A percentile compares a stretch with the other conserved stretches of the same genome.
Evolutionary conservation across 2,888 invertebrate species (phyloP).

Genomic region (Ochropleura leucogaster): DNA sequence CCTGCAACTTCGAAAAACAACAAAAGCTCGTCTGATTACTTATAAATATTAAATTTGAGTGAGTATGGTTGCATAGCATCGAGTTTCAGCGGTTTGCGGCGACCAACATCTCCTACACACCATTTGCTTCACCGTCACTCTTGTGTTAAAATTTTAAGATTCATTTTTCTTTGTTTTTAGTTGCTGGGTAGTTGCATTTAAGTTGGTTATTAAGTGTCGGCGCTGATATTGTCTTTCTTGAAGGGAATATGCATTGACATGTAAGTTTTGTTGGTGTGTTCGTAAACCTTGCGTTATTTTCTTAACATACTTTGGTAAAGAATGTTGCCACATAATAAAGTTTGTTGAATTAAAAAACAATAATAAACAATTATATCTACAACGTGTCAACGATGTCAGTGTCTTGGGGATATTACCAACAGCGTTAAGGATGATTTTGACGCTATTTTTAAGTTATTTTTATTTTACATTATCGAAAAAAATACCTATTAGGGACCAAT

Average conservation of each 20-base stretch:
- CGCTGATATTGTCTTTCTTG: conserved; percentile 75
- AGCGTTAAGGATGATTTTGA: too few species aligned
- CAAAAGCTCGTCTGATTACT: conserved; percentile 59
- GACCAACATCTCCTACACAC: conserved; percentile 44
- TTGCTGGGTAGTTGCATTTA: not conserved
- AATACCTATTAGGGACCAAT: too few species aligned
- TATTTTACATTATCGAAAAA: too few species aligned
- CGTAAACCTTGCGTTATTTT: conserved; percentile 58
- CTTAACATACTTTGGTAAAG: conserved; percentile 26
- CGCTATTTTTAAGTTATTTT: too few species aligned
- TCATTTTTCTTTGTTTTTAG: conserved; percentile 21
- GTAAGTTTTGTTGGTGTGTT: conserved; percentile 62
- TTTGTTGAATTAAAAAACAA: not conserved
- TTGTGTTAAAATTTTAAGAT: not conserved
- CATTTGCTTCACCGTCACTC: not conserved
- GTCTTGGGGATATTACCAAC: too few species aligned
- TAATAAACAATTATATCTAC: too few species aligned
- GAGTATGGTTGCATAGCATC: conserved; percentile 67
- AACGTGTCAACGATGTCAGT: too few species aligned
- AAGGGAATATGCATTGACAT: conserved; percentile 78
- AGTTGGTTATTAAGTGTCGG: conserved; percentile 70
- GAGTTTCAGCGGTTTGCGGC: conserved; percentile 80
- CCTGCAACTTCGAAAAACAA: conserved; percentile 41
- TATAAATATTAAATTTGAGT: conserved; percentile 63
- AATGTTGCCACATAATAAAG: conserved; percentile 20